phyloP scores from a whole-genome alignment of 2,888 invertebrate species.

The Tiliacea aurago region DNA sequence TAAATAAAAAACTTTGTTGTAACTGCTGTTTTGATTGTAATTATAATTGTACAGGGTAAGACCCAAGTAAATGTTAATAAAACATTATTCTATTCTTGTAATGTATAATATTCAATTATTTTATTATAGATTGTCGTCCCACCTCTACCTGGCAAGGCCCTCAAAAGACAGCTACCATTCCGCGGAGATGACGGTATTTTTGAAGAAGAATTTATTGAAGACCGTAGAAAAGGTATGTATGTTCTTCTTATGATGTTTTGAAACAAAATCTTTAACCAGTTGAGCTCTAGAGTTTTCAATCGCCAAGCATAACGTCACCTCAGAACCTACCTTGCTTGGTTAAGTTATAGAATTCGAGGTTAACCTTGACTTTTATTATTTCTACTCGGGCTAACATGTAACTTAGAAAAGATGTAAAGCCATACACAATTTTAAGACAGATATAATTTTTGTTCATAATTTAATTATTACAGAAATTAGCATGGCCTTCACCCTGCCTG shows the following conservation, averaged over 20 bases:
- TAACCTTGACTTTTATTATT: conserved; percentile 4
- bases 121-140: conserved; percentile 98
- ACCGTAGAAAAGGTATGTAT: conserved; percentile 96
- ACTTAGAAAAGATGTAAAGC: conserved; percentile 10
- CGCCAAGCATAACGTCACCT: no score
- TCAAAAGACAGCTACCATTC: conserved; percentile 99
- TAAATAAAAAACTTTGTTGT: neutral
- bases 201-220: conserved; percentile 99
- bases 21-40: neutral
- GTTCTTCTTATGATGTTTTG: neutral
- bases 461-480: conserved; percentile 31
- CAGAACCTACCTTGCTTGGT: no score
- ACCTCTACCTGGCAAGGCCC: conserved; percentile 98
- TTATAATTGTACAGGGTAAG: neutral
- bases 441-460: conserved; percentile 20
- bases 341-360: neutral
- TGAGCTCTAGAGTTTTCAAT: no score
- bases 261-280: neutral
- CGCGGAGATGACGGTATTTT: conserved; percentile 99
- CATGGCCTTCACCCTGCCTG: neutral
- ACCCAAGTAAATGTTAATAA: neutral
- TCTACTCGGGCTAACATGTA: neutral
- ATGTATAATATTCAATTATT: neutral
- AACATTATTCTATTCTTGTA: neutral
- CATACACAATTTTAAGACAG: conserved; percentile 7